Base-by-base conservation (phyloP, 2,888 invertebrate species). In the Campoletis raptor region DNA sequence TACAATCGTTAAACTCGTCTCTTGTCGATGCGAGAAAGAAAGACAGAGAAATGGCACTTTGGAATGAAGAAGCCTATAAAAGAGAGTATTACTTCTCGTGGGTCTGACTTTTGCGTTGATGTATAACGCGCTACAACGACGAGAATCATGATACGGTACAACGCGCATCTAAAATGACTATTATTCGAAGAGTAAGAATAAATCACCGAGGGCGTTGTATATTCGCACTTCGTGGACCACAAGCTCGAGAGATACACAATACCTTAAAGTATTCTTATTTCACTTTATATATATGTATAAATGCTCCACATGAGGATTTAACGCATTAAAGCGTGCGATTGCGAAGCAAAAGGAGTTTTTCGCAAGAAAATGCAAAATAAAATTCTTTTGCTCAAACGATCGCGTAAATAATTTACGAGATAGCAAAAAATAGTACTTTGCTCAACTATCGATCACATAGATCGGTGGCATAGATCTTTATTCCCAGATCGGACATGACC, bases 121-220 rank as follows among this genome's bases (percentile, higher is more conserved):
- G 86, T 30, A 36, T 52, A 61, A 42, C 42, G 66, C 45, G 48
- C 67, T 64, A 42, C 52, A 48, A 48, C 83, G 42, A 85, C 67
- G 45, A 70, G 18, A 24, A 45, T 54, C 54, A 52, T 66, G 70
- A 70, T 40, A 61, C 70, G 45, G 18, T 81, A 66, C 64, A 72
- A 40, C 36, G 77, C 52, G 77, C 61, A 81, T 80, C 74, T 70
- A 64, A 76, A 80, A 84, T 61, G 64, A 84, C 84, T 76, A 82
- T 88, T 78, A 89, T 88, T 88, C 88, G 81, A 57, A 52, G 81
- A 52, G 77, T 73, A 85, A 87, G 88, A 87, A 89, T 89, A 89
- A 90, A 87, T 88, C 88, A 88, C 74, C 74, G 73, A 80, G 69
- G 81, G 73, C 83, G 73, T 88, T 85, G 82, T 85, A 88, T 83